Evolutionary conservation across 1,140 invertebrate genomes (phyloP).

Genomic region (Neelides sp.): DNA sequence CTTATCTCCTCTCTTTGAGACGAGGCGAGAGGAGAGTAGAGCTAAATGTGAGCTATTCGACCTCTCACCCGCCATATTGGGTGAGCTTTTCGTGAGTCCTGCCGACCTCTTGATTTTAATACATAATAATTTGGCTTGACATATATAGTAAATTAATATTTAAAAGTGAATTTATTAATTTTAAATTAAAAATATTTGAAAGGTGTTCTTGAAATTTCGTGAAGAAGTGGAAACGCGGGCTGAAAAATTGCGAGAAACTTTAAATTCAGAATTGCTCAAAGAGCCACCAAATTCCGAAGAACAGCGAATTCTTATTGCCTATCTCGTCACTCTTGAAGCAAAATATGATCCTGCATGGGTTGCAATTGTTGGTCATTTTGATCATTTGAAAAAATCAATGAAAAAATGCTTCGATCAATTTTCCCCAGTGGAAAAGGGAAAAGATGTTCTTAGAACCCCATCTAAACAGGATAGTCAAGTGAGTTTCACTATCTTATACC

Average conservation of each 20-base stretch:
- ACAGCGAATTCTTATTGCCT: constrained; percentile 81
- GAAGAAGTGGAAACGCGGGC: constrained; percentile 83
- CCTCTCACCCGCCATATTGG: too few species aligned
- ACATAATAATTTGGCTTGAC: too few species aligned
- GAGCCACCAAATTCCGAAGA: constrained; percentile 82
- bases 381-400: constrained; percentile 38
- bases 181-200: constrained; percentile 29
- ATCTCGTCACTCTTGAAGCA: constrained; percentile 52
- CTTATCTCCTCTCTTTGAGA: too few species aligned
- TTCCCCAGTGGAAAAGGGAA: constrained; percentile 14
- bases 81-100: too few species aligned
- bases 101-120: too few species aligned
- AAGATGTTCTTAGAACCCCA: constrained; percentile 23
- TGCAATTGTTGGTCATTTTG: constrained; percentile 63
- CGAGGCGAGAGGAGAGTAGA: too few species aligned
- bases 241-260: constrained; percentile 58
- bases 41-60: too few species aligned
- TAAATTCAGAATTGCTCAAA: constrained; percentile 69
- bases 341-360: constrained; percentile 85
- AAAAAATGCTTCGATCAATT: constrained; percentile 29
- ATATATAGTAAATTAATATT: too few species aligned
- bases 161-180: too few species aligned
- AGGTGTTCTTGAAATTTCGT: constrained; percentile 73
- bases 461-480: constrained; percentile 20
- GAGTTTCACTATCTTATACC: neutral